Percentiles rank a stretch among this genome's conserved stretches.
These are phyloP conservation scores for Danionella dracula DNA, from an alignment of 2,797 vertebrate genomes.

Conservation along the genomic window DNA sequence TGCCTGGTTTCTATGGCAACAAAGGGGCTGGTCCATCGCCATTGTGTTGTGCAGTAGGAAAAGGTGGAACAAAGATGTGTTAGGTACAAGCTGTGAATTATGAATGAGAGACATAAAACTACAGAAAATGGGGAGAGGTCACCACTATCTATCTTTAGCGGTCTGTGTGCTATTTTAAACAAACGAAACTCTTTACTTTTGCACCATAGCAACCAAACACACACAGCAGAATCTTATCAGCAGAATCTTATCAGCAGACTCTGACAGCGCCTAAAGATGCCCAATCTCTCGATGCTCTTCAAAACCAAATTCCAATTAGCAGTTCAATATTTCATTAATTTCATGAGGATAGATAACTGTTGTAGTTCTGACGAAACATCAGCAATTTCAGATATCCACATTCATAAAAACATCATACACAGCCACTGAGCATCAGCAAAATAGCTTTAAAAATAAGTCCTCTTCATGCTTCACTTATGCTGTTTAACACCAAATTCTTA, in stretches of 20 bases:
- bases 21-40: slow-evolving; percentile 44
- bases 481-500: no score
- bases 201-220: slow-evolving; percentile 7
- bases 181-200: slow-evolving; percentile 39
- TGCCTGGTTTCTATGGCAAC: slow-evolving; percentile 59
- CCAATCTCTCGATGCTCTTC: background rate
- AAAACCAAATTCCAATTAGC: background rate
- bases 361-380: no score
- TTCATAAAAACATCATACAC: no score
- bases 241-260: background rate
- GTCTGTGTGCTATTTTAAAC: slow-evolving; percentile 13
- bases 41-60: slow-evolving; percentile 50
- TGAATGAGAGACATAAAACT: slow-evolving; percentile 52
- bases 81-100: slow-evolving; percentile 58
- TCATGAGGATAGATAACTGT: no score
- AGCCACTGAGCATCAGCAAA: no score
- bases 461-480: no score
- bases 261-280: background rate
- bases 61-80: slow-evolving; percentile 48
- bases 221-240: background rate
- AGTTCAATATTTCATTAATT: no score
- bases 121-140: background rate
- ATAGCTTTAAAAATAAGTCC: no score
- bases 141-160: background rate
- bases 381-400: no score